These are phyloP conservation scores for Nannobrachium achirus DNA, from an alignment of 2,113 vertebrate genomes.

Conservation along the genomic window DNA sequence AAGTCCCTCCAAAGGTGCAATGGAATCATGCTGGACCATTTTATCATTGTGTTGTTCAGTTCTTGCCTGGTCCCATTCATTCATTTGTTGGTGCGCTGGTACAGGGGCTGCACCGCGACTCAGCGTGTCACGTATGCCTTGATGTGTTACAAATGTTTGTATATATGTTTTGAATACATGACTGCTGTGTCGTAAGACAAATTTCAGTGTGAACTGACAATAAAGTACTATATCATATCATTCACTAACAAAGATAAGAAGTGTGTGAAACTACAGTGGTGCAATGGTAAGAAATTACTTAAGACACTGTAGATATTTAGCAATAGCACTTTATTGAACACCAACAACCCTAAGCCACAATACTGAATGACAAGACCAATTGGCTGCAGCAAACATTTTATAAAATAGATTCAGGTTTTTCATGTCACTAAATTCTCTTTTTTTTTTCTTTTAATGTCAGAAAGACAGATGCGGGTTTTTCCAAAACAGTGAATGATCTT, in stretches of 20 bases:
- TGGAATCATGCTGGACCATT: too few relatives aligned
- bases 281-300: not conserved
- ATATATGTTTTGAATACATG: too few relatives aligned
- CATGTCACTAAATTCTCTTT: slow-evolving; percentile 78
- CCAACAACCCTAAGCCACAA: slow-evolving; percentile 92
- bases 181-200: too few relatives aligned
- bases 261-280: not conserved
- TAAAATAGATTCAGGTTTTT: slow-evolving; percentile 87
- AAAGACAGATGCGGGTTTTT: slow-evolving; percentile 82
- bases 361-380: slow-evolving; percentile 86
- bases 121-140: too few relatives aligned
- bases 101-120: too few relatives aligned
- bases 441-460: slow-evolving; percentile 80
- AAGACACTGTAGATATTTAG: slow-evolving; percentile 75
- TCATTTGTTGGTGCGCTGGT: too few relatives aligned
- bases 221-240: too few relatives aligned
- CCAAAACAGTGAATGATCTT: slow-evolving; percentile 83
- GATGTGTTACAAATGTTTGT: too few relatives aligned
- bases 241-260: not conserved
- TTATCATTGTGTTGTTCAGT: not conserved
- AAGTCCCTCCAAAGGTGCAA: too few relatives aligned
- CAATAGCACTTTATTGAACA: slow-evolving; percentile 95
- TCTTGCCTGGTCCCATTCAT: not conserved
- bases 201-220: too few relatives aligned
- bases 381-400: slow-evolving; percentile 86